Conservation (phyloP, 2,113 vertebrate genomes). For the Notothenia coriiceps region DNA sequence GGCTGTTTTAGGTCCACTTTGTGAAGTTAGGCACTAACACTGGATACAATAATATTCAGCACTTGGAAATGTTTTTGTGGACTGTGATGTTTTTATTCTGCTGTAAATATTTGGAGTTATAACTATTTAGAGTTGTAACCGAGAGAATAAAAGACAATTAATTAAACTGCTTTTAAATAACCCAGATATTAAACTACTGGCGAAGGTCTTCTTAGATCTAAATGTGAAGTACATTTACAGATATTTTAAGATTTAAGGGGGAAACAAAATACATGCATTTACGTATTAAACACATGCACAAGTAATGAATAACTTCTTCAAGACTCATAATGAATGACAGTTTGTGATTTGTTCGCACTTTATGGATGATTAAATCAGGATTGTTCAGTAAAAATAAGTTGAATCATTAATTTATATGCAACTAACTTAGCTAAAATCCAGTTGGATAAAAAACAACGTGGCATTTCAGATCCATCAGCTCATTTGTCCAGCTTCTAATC, state of each 20-base stretch:
- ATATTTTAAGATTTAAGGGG: neutral
- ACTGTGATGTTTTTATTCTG: constrained; percentile 82
- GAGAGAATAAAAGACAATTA: constrained; percentile 83
- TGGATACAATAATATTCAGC: constrained; percentile 80
- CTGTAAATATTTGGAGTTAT: constrained; percentile 83
- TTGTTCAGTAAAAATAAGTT: neutral
- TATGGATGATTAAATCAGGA: neutral
- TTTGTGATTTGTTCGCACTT: neutral
- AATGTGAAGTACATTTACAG: neutral
- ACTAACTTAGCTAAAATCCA: neutral
- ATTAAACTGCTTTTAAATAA: constrained; percentile 47
- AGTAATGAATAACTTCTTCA: neutral
- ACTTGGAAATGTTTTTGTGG: constrained; percentile 84
- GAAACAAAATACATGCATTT: too few species aligned
- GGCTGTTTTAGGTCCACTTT: constrained; percentile 69
- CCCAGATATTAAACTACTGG: constrained; percentile 10
- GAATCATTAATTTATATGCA: neutral
- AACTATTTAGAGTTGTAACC: constrained; percentile 84
- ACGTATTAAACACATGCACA: neutral
- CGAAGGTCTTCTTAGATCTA: neutral
- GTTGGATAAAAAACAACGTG: neutral
- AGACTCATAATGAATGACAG: neutral
- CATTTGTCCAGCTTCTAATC: too few species aligned
- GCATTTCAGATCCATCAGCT: neutral
- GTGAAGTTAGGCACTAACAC: constrained; percentile 85